Evolutionary conservation across 2,888 invertebrate genomes (phyloP), one percentile per base, ranked within the genome.

Genomic region (Antheraea yamamai): DNA sequence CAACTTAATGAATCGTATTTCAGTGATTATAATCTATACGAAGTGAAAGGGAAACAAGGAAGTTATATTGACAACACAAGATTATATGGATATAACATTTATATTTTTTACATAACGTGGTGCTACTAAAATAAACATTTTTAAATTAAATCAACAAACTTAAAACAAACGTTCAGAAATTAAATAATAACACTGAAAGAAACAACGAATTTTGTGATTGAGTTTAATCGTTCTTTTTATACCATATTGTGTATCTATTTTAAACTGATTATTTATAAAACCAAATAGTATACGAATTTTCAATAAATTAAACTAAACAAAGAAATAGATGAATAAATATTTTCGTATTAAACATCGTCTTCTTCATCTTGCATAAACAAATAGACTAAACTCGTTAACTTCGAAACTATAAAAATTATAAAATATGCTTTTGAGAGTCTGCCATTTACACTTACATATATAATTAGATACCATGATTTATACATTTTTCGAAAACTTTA

Each of bases 71-170:
- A 52, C n/a, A 39, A 73, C 68, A 73, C 73, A 70, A 73, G 18
- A n/a, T 75, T 77, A 81, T 89, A 92, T 92, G 91, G 93, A 91
- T 89, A 91, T 93, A 94, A 95, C 94, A 93, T 92, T 92, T 94
- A 91, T 94, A 93, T 92, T 94, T 77, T 89, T 89, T 92, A 94
- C 89, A 91, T 94, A 94, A 94, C 93, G 88, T 91, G 90, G 90
- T 92, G 91, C 89, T 91, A 89, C 91, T 91, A 91, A 91, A 94
- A 94, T 94, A 94, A 95, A 95, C 90, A 92, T 93, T 91, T 93
- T 93, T 91, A 94, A 94, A 94, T 92, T 92, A 95, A 93, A 93
- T 93, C 93, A 94, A 94, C 90, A 88, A 92, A 92, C 86, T 86
- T 88, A 90, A 90, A 90, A 91, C 87, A 88, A 85, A 88, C 86